Evolutionary conservation across 2,888 invertebrate species (phyloP).

Genomic region (Coleophora deauratella): DNA sequence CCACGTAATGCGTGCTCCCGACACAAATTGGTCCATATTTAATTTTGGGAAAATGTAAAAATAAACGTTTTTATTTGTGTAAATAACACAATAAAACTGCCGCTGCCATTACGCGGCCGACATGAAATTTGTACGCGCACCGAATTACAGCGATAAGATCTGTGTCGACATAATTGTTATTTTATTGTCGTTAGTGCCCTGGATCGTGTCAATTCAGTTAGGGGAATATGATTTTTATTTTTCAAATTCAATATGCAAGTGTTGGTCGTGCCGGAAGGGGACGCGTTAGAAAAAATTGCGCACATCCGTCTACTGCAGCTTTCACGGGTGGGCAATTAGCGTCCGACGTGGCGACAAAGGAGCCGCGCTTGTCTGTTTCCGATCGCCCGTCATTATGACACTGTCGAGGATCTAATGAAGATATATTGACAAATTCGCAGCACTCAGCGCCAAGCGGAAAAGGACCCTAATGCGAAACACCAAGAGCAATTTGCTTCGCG

Average conservation of each 20-base stretch:
- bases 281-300: constrained; percentile 66
- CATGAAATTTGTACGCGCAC: constrained; percentile 55
- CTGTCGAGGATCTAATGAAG: constrained; percentile 28
- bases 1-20: constrained; percentile 50
- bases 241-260: constrained; percentile 53
- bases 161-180: constrained; percentile 67
- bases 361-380: constrained; percentile 20
- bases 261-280: constrained; percentile 58
- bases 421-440: constrained; percentile 19
- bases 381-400: constrained; percentile 31
- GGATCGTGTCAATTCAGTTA: constrained; percentile 70
- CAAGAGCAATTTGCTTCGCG: neutral
- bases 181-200: constrained; percentile 64
- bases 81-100: constrained; percentile 73
- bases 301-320: constrained; percentile 51
- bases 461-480: too few species aligned
- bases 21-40: constrained; percentile 67
- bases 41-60: constrained; percentile 74
- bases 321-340: constrained; percentile 59
- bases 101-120: constrained; percentile 48
- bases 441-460: too few species aligned
- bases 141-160: constrained; percentile 68
- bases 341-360: constrained; percentile 24
- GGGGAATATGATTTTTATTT: constrained; percentile 50
- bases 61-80: constrained; percentile 75